Evolutionary conservation across 2,797 vertebrate species (phyloP), one percentile per base, ranked within the genome.

Genomic region (Carapus acus): DNA sequence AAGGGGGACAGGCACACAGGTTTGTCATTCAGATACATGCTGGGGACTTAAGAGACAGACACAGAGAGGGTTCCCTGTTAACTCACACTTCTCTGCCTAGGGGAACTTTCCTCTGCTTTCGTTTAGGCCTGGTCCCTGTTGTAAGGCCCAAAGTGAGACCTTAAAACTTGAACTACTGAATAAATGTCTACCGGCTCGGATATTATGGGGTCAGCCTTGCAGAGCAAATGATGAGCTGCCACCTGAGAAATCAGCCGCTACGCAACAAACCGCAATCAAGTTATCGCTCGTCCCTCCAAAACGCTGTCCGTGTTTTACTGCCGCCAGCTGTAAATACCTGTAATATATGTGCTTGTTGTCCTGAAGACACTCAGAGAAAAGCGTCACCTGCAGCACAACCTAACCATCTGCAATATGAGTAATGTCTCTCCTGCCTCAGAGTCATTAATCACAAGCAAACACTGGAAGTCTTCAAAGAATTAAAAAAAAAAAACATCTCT

Each of bases 1-100:
- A 87, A 87, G 87, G 78, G 90, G 82, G 90, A 90, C 84, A 87
- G 86, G 88, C 90, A 83, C 86, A 86, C 77, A 83, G 79, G 75
- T 87, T 88, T 89, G 86, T 87, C 85, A 90, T 88, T 86, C 85
- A 83, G 82, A 83, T 86, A 80, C 78, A 76, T 79, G 75, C 62
- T 67, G 54, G 23, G 65, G 67, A 86, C 79, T 65, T 77, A 56
- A 75, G 84, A 85, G 79, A 82, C 66, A 60, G 57, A 71, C 62
- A 53, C 64, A 14, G 56, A 54, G 68, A 67, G 60, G 75, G 70
- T 66, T 76, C 79, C 67, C 71, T 71, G 69, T 70, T 82, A 80
- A 73, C 68, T 74, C 52, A 68, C 65, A 63, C 71, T 66, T 20
- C 65, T 53, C 69, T 29, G 64, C 70, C 69, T 47, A n/a, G 58